Base-by-base conservation (phyloP, 1,140 invertebrate genomes). In the Acromyrmex echinatior region DNA sequence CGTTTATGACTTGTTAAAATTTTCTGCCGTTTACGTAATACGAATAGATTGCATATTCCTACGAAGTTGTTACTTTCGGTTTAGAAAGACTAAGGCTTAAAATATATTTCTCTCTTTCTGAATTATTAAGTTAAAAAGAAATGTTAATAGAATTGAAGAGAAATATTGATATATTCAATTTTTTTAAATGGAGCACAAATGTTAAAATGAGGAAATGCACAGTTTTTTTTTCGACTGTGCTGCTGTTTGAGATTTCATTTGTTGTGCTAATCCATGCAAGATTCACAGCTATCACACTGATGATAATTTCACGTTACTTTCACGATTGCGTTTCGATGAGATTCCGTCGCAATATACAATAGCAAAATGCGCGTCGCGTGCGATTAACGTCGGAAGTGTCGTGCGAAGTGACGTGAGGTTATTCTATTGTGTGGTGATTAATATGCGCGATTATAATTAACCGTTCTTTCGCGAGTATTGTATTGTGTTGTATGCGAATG, bases 331-430 rank as follows among this genome's bases (percentile, higher is more conserved):
- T 66, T 66, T 66, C 31, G 16, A 66, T 35, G 31, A 9, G 18
- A 66, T n/a, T 66, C 31, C 63, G 9, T 60, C 21, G 21, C 9
- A 58, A 58, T 31, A 65, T 31, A 31, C 62, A 65, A 65, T 65
- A 65, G 28, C 7, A 31, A 35, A 65, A 31, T 18, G 62, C 16
- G 28, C 62, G 28, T 31, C 16, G 28, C 62, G 28, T 31, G 28
- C 28, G 62, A 31, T 63, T 65, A 65, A 65, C 28, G 62, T 65
- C 62, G 62, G 62, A 65, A 65, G 16, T 65, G 28, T 65, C 62
- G 7, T 18, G 28, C 16, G 62, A 65, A 65, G 7, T 65, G 16
- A 65, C 62, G 16, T 65, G 28, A 65, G 25, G 16, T 65, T 65
- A 65, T 31, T 31, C 62, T 65, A 28, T 65, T 65, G 62, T 39